phyloP scores from a whole-genome alignment of 2,797 vertebrate species.

The Momotus momota region DNA sequence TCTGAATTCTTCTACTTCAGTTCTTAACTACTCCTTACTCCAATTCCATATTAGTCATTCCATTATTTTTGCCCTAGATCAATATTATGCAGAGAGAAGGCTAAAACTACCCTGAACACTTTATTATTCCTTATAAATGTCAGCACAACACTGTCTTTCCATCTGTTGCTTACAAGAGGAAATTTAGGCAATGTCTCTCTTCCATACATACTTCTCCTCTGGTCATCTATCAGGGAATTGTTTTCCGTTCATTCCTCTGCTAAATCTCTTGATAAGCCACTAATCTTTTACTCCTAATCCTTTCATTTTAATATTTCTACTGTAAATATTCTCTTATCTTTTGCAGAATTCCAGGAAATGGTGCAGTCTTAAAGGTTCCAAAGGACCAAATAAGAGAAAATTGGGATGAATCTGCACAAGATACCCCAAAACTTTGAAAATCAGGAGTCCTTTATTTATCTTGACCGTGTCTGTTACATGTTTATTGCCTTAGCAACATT shows the following conservation, averaged over 20 bases:
- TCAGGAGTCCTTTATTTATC: slow-evolving; percentile 10
- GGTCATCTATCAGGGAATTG: not conserved
- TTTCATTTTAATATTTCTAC: slow-evolving; percentile 2
- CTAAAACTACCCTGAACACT: not conserved
- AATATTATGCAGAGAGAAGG: not conserved
- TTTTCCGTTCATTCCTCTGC: not conserved
- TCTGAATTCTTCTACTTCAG: not conserved
- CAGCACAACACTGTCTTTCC: not conserved
- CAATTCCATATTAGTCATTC: not conserved
- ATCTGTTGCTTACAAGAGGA: not conserved
- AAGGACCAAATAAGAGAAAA: not conserved
- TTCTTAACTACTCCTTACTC: not conserved
- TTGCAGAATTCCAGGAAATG: slow-evolving; percentile 93
- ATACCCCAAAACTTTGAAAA: slow-evolving; percentile 41
- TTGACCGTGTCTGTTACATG: slow-evolving; percentile 23
- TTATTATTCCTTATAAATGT: not conserved
- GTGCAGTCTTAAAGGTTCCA: slow-evolving; percentile 86
- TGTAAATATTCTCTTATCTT: slow-evolving; percentile 30
- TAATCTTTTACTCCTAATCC: not conserved
- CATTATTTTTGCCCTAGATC: not conserved
- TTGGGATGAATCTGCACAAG: slow-evolving; percentile 28
- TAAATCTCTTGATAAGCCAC: not conserved
- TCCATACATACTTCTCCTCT: not conserved
- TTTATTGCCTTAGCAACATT: slow-evolving; percentile 32
- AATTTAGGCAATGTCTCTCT: not conserved